Evolutionary conservation across 2,797 vertebrate species (phyloP).

Genomic region (Gymnocypris eckloni): DNA sequence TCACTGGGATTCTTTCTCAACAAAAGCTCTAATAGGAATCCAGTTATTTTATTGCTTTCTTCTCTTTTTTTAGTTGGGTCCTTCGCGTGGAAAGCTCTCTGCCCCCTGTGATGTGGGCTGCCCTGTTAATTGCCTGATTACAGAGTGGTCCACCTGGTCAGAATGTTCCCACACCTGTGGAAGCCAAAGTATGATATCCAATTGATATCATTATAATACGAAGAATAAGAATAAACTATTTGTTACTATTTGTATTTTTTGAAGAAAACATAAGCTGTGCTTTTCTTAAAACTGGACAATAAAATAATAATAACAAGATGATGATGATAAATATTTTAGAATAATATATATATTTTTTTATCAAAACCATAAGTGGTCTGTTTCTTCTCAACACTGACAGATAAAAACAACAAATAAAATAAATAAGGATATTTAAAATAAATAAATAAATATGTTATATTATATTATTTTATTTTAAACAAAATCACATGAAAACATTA

Average conservation of each 20-base stretch:
- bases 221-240: neutral
- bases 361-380: neutral
- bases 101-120: slow-evolving; percentile 79
- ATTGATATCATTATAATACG: neutral
- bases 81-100: slow-evolving; percentile 67
- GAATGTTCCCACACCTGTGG: slow-evolving; percentile 84
- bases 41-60: neutral
- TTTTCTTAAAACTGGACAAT: no score
- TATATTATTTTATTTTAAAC: neutral
- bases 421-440: neutral
- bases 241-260: no score
- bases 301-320: no score
- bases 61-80: slow-evolving; percentile 65
- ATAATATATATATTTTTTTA: neutral
- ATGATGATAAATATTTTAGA: no score
- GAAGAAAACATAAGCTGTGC: no score
- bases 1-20: neutral
- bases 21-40: neutral
- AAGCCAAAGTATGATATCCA: slow-evolving; percentile 72
- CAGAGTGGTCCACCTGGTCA: slow-evolving; percentile 84
- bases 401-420: neutral
- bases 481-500: neutral
- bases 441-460: neutral
- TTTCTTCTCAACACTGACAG: neutral
- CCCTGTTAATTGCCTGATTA: slow-evolving; percentile 82